Conservation (phyloP, 2,113 vertebrate genomes). For the Eudyptes chrysolophus region DNA sequence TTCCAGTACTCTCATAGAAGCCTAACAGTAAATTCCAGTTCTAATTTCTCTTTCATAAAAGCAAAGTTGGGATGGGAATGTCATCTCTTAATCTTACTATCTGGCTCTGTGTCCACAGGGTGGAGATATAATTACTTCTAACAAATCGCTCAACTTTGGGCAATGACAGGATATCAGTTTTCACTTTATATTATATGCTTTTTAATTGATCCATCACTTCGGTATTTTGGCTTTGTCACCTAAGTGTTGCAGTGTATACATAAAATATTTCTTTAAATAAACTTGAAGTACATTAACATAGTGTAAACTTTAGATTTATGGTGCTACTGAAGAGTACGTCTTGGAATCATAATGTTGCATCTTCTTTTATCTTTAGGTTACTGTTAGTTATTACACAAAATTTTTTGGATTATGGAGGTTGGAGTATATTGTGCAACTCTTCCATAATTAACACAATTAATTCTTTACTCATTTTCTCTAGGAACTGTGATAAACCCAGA, state of each 20-base stretch:
- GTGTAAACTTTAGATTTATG: neutral
- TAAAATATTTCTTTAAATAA: neutral
- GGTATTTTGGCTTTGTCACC: neutral
- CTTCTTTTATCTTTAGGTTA: neutral
- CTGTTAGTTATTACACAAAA: neutral
- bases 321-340: neutral
- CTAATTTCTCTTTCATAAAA: neutral
- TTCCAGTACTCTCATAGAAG: neutral
- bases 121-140: neutral
- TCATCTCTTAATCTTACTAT: neutral
- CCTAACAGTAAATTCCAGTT: neutral
- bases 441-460: neutral
- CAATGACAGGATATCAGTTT: neutral
- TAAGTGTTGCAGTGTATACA: neutral
- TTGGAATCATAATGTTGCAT: neutral
- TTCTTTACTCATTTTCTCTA: slow-evolving; percentile 35
- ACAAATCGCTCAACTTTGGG: neutral
- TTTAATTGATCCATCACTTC: neutral
- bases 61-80: neutral
- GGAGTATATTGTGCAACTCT: neutral
- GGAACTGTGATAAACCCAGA: slow-evolving; percentile 98
- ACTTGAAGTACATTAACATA: neutral
- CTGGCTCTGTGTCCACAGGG: neutral
- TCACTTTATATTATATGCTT: neutral
- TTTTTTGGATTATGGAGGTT: neutral